Evolutionary conservation across 2,113 vertebrate species (phyloP), one percentile per base, ranked within the genome.

Genomic region (Spea bombifrons): DNA sequence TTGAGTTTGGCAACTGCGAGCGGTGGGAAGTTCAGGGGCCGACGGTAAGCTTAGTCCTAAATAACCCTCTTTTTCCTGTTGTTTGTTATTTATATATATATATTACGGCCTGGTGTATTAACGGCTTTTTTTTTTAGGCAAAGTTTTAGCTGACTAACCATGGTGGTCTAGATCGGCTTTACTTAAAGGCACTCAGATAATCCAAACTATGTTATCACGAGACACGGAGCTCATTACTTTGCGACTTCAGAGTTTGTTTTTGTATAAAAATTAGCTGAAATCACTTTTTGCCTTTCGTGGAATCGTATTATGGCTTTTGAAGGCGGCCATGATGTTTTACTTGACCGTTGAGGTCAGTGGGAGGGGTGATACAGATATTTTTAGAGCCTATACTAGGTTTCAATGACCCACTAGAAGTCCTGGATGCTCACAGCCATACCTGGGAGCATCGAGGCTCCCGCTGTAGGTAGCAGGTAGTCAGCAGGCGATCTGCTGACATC

Each of bases 41-140:
- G 65, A 52, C 69, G 76, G 74, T 45, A 50, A 81, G 1, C 50
- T 57, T 0, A 73, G 50, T 73, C 68, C 65, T 30, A 71, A 71
- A 57, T 3, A 71, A 55, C 73, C 44, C 4, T 16, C 63, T 50
- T 49, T 43, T 16, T 61, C 70, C 75, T 9, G 76, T 15, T 17
- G 63, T 7, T 67, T 73, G 45, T 79, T 79, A 79, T 79, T 66
- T 46, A 73, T 73, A 53, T 46, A 73, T 73, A 53, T 9, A 17
- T 49, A 80, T 80, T 66, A 49, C 9, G 66, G 64, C 48, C n/a
- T 55, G 75, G 8, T 8, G 8, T 45, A 75, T 53, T 30, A 69
- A 59, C 59, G 53, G 4, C 15, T 69, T 81, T 71, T 44, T 13
- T 9, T 44, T 30, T 30, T 30, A 30, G 48, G 65, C 43, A n/a